Percentiles rank a stretch among this genome's conserved stretches.
Evolutionary conservation across 2,113 vertebrate species (phyloP).

Genomic region (Microtus richardsoni): DNA sequence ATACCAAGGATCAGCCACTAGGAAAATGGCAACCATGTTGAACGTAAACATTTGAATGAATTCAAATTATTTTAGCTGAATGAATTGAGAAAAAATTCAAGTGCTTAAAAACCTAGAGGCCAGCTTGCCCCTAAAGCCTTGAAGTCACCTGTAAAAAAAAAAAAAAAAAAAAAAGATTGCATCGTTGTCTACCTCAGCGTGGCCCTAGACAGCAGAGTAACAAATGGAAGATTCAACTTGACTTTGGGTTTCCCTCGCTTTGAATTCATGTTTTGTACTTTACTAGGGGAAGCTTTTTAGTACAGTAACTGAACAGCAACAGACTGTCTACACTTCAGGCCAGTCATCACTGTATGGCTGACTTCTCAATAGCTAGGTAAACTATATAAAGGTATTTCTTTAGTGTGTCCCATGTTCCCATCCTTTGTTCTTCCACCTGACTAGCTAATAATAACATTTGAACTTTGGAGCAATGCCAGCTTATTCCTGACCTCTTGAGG

Average conservation of each 20-base stretch:
- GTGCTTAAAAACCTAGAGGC: neutral
- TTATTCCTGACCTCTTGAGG: slow-evolving; percentile 21
- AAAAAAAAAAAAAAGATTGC: no score
- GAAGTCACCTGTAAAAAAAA: neutral
- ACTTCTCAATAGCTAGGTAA: neutral
- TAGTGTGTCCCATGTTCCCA: neutral
- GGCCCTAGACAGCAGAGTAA: neutral
- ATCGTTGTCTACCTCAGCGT: neutral
- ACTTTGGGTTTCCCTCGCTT: slow-evolving; percentile 71
- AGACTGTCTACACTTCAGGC: neutral
- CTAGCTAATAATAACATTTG: neutral
- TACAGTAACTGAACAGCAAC: neutral
- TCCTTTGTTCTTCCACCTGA: neutral
- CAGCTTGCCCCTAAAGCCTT: neutral
- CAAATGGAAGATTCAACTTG: slow-evolving; percentile 24
- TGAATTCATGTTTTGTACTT: slow-evolving; percentile 65
- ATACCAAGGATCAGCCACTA: slow-evolving; percentile 4
- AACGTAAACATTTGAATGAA: neutral
- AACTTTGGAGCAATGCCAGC: slow-evolving; percentile 13
- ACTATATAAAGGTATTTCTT: neutral
- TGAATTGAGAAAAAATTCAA: neutral
- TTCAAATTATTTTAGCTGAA: neutral
- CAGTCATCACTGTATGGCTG: neutral
- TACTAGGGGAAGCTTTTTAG: slow-evolving; percentile 59
- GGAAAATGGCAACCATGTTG: slow-evolving; percentile 2